Evolutionary conservation across 2,797 vertebrate species (phyloP), one percentile per base, ranked within the genome.

Genomic region (Gymnothorax javanicus): DNA sequence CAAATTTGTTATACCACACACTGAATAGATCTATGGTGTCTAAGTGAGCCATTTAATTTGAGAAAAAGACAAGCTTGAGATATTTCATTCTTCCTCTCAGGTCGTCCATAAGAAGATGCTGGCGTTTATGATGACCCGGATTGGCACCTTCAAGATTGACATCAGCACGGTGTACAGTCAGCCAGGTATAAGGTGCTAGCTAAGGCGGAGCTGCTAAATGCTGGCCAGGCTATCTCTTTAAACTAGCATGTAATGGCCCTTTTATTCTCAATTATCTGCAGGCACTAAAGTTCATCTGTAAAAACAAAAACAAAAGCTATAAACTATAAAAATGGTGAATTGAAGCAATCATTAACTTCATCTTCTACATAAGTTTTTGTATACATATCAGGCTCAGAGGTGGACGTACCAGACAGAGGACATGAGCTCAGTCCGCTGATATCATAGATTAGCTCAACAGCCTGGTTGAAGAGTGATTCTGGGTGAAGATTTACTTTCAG

Each of bases 131-230:
- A 95, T 96, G 93, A 96, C 92, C 0, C 96, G 96, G 89, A 97
- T 99, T 23, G 98, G 98, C 84, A 96, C 92, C 0, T 99, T 99
- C 92, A 99, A 97, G 94, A 98, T 99, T 77, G 98, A 99, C 85
- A 92, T 98, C 67, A 92, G 93, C 87, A 97, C 97, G 0, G 94
- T 98, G 82, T 97, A 97, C 91, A 96, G 93, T 88, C 97, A 99
- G 89, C 95, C 96, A 97, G 98, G 98, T 99, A 96, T 13, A 8
- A 15, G 62, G 62, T 43, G 83, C 43, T 15, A 60, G 23, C 54
- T 67, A n/a, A 43, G 79, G 27, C 62, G 83, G 27, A 5, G 62
- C 11, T 43, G 62, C 82, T 54, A 33, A n/a, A 3, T 4, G 43
- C 73, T 17, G 43, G 50, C 23, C 17, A 54, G 8, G 50, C 50